These are phyloP conservation scores for Coreius guichenoti DNA, from an alignment of 2,797 vertebrate species.

Conservation along the genomic window DNA sequence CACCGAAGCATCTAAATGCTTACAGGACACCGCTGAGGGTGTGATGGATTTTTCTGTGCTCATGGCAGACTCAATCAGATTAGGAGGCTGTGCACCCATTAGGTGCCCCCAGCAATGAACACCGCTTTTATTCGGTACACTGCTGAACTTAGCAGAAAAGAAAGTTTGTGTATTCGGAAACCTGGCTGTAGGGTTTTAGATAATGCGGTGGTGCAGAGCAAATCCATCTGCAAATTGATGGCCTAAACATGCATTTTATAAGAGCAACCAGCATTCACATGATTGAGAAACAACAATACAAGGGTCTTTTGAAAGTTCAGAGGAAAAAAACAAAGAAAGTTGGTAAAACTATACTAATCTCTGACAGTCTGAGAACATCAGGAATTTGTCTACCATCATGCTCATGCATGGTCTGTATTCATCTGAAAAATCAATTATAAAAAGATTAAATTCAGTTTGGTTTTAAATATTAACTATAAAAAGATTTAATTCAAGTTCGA, in stretches of 20 bases:
- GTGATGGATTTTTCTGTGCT: slow-evolving; percentile 3
- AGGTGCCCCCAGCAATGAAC: slow-evolving; percentile 19
- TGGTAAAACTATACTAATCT: background rate
- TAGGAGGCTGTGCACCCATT: slow-evolving; percentile 23
- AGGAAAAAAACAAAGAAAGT: background rate
- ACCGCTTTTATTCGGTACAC: slow-evolving; percentile 4
- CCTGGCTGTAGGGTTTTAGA: slow-evolving; percentile 34
- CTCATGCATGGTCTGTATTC: background rate
- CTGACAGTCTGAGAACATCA: background rate
- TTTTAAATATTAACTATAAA: background rate
- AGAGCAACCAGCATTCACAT: background rate
- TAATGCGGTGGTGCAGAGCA: slow-evolving; percentile 22
- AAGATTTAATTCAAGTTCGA: background rate
- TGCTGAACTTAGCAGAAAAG: slow-evolving; percentile 53
- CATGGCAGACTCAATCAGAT: slow-evolving; percentile 21
- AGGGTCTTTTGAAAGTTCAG: background rate
- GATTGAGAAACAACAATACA: background rate
- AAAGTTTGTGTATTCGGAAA: slow-evolving; percentile 23
- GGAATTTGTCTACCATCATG: background rate
- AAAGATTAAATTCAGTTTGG: background rate
- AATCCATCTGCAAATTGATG: slow-evolving; percentile 38
- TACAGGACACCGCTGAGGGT: slow-evolving; percentile 1
- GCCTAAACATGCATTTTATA: slow-evolving; percentile 26
- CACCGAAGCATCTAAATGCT: slow-evolving; percentile 37
- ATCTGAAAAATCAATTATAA: background rate